These are phyloP conservation scores for Fundulus diaphanus DNA, from an alignment of 2,797 vertebrate species.

Conservation along the genomic window DNA sequence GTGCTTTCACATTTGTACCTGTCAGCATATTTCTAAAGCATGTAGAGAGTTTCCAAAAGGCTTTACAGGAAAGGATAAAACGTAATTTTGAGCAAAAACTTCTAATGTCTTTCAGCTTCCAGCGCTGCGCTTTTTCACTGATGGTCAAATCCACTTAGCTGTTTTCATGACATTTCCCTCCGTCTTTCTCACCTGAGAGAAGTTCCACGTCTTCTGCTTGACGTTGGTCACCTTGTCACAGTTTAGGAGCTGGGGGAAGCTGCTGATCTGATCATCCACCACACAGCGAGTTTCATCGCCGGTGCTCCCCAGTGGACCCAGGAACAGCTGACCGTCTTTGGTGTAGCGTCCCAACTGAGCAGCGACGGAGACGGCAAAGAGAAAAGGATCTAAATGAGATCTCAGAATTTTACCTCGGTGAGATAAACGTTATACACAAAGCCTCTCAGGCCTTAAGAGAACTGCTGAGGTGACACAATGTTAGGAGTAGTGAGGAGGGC, in stretches of 20 bases:
- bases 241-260: slow-evolving; percentile 90
- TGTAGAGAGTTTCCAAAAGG: too few species aligned
- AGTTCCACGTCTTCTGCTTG: slow-evolving; percentile 91
- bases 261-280: slow-evolving; percentile 88
- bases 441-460: too few species aligned
- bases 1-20: too few species aligned
- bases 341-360: slow-evolving; percentile 91
- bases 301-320: slow-evolving; percentile 92
- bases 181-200: slow-evolving; percentile 87
- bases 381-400: background rate
- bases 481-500: too few species aligned
- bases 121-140: background rate
- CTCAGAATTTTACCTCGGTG: too few species aligned
- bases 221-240: slow-evolving; percentile 91
- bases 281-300: slow-evolving; percentile 93
- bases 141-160: background rate
- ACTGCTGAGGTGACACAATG: too few species aligned
- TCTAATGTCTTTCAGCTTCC: background rate
- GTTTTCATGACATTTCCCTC: background rate
- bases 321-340: slow-evolving; percentile 90
- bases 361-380: background rate
- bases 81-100: background rate
- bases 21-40: too few species aligned
- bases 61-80: too few species aligned
- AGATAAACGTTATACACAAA: too few species aligned